Evolutionary conservation across 1,140 invertebrate species (phyloP), one percentile per base, ranked within the genome.

Genomic region (Eurosta solidaginis): DNA sequence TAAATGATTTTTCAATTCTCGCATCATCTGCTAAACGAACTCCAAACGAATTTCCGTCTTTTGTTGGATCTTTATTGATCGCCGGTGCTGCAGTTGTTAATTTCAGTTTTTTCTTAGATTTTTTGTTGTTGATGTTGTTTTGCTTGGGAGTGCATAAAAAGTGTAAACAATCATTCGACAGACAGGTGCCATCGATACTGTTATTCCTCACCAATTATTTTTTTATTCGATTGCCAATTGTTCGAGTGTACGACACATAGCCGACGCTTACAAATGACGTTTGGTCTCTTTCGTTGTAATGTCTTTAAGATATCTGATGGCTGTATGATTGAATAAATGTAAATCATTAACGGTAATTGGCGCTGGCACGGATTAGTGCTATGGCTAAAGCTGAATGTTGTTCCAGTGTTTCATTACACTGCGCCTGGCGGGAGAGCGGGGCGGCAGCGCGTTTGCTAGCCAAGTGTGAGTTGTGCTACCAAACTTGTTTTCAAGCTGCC

Each of bases 11-110:
- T 47, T n/a, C 49, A 17, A 68, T 40, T 68, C n/a, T 68, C 59
- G 9, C 49, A 52, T 22, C 49, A 22, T 52, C 49, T 20, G 17
- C 4, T 68, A 68, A 68, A 68, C n/a, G 27, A 17, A 68, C 20
- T 40, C 36, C 59, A 68, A 68, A 68, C 33, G n/a, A 68, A 68
- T 68, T 68, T 68, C 59, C 59, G 59, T 68, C 59, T 68, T 68
- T 36, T 63, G 33, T 68, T 68, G 4, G 2, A 17, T 68, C 59
- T 68, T n/a, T 1, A 20, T 3, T 40, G 33, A 68, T 42, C 3
- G 12, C 4, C 33, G 29, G 54, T 14, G 33, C 12, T 59, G 14
- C 54, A 6, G 12, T 49, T 4, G 9, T 7, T 33, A n/a, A 33
- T 29, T 20, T 40, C 1, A 3, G 9, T 54, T n/a, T 68, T 14